Base-by-base conservation (phyloP, 1,140 invertebrate species). In the Anoplophora glabripennis region DNA sequence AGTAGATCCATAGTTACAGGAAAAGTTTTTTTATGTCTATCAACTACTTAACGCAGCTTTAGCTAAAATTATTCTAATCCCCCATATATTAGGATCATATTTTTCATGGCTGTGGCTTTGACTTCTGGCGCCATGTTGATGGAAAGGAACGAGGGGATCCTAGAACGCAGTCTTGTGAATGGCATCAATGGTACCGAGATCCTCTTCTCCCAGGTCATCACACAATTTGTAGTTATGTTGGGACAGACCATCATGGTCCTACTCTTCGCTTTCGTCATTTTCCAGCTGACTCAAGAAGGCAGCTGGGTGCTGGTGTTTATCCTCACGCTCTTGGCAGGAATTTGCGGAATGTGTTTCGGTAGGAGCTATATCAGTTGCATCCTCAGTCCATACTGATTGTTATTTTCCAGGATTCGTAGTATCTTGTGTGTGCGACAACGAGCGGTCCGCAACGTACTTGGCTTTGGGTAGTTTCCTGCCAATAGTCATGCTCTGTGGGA, bases 261-360 rank as follows among this genome's bases (percentile, higher is more conserved):
- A 0, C 67, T 90, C 3, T 88, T 94, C 55, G 86, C 90, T 37
- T 93, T 97, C 68, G 79, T 86, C 0, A 83, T 94, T 15, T 95
- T 94, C 67, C 80, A 86, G 21, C 80, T 96, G 1, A 92, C 92
- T 0, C 85, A 88, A 59, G 83, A 86, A 37, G 95, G 94, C 7
- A 84, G 87, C 8, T 78, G 94, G 0, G 78, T 83, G 8, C 86
- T 86, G 77, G 89, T 96, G 0, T 80, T 89, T 0, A 65, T 86
- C 0, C 77, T 97, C 0, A 92, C 89, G 0, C 78, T 95, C 0
- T 79, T 94, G 63, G 86, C 91, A 70, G 94, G 93, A 3, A 73
- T 95, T 0, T 94, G 93, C 75, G 95, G 94, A 65, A 97, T 97
- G 94, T 89, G 88, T 60, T 94, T 95, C 69, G 93, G 83, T 72